Evolutionary conservation across 2,113 vertebrate genomes (phyloP).

Genomic region (Aspidoscelis tigris): DNA sequence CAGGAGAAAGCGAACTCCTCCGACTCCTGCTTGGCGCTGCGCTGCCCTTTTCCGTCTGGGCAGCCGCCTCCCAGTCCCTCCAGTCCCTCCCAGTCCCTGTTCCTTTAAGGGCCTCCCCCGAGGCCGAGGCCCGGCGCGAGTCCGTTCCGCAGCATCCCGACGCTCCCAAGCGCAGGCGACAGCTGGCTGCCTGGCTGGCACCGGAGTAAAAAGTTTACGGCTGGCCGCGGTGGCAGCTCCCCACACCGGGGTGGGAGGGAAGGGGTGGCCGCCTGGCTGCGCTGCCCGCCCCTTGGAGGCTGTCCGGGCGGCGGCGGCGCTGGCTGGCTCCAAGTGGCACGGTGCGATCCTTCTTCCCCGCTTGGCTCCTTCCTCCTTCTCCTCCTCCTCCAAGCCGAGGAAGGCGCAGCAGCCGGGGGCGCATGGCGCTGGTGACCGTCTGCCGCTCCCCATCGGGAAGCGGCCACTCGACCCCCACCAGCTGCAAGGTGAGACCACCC

Average conservation of each 20-base stretch:
- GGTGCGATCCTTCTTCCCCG: too few relatives aligned
- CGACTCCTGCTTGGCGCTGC: neutral
- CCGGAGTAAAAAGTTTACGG: neutral
- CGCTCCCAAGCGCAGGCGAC: slow-evolving; percentile 60
- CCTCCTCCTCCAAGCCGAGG: neutral
- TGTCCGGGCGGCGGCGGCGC: neutral
- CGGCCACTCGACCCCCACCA: slow-evolving; percentile 60
- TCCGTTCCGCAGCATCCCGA: slow-evolving; percentile 43
- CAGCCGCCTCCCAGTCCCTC: neutral
- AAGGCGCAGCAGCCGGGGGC: neutral
- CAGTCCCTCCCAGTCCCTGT: neutral
- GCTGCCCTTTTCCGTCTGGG: neutral
- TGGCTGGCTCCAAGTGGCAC: neutral
- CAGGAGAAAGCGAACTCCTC: neutral
- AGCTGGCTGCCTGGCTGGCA: neutral
- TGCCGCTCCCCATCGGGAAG: slow-evolving; percentile 79
- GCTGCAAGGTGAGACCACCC: slow-evolving; percentile 64
- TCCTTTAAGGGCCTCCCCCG: slow-evolving; percentile 63
- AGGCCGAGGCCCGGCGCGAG: slow-evolving; percentile 33
- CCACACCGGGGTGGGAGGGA: slow-evolving; percentile 2
- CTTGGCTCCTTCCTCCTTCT: too few relatives aligned
- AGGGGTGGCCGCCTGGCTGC: neutral
- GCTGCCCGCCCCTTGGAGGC: neutral
- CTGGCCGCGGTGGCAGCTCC: slow-evolving; percentile 46
- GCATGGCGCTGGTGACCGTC: slow-evolving; percentile 87